These are phyloP conservation scores for Epizoanthus illoricatus DNA, from an alignment of 92 coral and sea anemone genomes.

Conservation along the genomic window DNA sequence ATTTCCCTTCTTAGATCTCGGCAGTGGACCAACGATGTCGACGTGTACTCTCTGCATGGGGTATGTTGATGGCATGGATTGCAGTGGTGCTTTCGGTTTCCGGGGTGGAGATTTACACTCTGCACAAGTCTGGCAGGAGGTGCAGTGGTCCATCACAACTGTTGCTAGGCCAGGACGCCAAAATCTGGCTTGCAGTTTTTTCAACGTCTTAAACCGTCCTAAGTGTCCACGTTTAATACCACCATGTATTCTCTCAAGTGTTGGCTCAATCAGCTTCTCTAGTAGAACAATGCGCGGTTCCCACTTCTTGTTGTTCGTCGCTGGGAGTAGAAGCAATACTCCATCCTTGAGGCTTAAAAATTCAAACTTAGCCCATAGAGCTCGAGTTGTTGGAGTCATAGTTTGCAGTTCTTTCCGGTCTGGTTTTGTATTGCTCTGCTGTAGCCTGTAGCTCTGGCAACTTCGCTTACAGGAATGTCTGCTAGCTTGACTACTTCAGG, in stretches of 20 bases:
- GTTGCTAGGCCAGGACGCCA: constrained; percentile 46
- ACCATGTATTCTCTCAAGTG: constrained; percentile 39
- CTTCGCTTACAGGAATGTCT: constrained; percentile 15
- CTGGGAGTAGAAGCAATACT: constrained; percentile 23
- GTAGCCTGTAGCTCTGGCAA: constrained; percentile 50
- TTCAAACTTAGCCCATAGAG: constrained; percentile 50
- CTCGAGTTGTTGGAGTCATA: constrained; percentile 36
- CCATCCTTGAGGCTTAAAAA: constrained; percentile 43
- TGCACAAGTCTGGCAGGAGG: constrained; percentile 27
- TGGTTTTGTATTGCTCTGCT: constrained; percentile 41
- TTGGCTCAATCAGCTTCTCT: constrained; percentile 27
- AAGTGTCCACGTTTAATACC: constrained; percentile 44
- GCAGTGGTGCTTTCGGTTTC: constrained; percentile 48
- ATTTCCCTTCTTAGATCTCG: constrained; percentile 48
- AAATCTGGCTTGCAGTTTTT: constrained; percentile 45
- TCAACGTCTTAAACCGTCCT: constrained; percentile 40
- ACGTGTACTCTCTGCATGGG: constrained; percentile 48
- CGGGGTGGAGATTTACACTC: constrained; percentile 32
- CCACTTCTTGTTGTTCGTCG: constrained; percentile 32
- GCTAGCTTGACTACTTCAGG: constrained; percentile 23
- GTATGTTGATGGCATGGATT: constrained; percentile 38
- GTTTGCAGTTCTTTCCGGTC: constrained; percentile 37
- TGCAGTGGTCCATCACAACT: constrained; percentile 11
- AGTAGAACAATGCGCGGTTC: constrained; percentile 43
- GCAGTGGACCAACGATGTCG: constrained; percentile 62